Percentiles rank a stretch among this genome's conserved stretches.
Conservation (phyloP, 2,797 vertebrate species). For the Eupleurogrammus muticus region DNA sequence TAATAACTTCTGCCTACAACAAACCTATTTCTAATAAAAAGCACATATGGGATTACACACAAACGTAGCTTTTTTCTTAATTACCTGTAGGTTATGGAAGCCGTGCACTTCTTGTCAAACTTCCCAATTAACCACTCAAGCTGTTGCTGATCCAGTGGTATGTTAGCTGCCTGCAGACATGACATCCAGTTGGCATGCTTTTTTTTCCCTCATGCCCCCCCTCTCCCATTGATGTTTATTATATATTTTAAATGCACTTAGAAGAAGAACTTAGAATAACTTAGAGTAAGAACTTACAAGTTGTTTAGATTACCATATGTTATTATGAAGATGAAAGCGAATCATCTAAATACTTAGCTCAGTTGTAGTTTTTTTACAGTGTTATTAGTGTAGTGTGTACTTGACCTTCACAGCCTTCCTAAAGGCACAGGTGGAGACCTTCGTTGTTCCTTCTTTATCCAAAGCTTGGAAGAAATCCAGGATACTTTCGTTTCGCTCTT, state of each 20-base stretch:
- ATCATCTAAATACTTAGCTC: neutral
- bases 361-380: neutral
- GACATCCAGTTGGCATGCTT: neutral
- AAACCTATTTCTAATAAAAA: neutral
- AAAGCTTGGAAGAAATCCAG: constrained; percentile 81
- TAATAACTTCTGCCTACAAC: neutral
- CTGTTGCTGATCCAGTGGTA: constrained; percentile 76
- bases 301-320: no score
- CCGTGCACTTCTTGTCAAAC: constrained; percentile 70
- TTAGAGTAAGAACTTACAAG: no score
- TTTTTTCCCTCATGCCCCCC: neutral
- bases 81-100: constrained; percentile 78
- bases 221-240: no score
- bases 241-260: no score
- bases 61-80: no score
- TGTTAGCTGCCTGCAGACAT: constrained; percentile 64
- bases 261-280: no score
- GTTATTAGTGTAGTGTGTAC: neutral
- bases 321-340: neutral
- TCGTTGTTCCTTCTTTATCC: constrained; percentile 65
- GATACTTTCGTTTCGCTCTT: constrained; percentile 68
- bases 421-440: constrained; percentile 47
- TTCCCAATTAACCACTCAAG: constrained; percentile 72
- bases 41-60: neutral
- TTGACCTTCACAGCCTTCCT: constrained; percentile 51